Evolutionary conservation across 2,888 invertebrate species (phyloP), one percentile per base, ranked within the genome.

Genomic region (Camponotus fellah): DNA sequence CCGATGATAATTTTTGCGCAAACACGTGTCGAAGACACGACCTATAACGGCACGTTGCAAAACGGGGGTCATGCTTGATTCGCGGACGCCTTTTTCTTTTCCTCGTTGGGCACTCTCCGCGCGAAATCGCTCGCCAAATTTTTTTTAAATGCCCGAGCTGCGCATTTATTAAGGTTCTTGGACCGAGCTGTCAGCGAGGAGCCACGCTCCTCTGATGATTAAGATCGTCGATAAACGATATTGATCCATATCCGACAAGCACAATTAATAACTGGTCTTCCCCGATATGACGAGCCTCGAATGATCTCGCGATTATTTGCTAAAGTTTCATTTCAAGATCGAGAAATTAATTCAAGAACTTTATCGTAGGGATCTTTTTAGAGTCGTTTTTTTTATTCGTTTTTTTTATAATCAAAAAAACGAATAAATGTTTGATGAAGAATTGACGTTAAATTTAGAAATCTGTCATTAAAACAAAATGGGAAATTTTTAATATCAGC

Each of bases 191-290:
- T 85, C 75, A 65, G 75, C 80, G 64, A 49, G 49, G n/a, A 14
- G 53, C 0, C 32, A 58, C 37, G 40, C 56, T 71, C 34, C 43
- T 26, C 26, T 14, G 65, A 75, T 65, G 72, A 75, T 87, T 84
- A 80, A 84, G 71, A 71, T 68, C 76, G 53, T 64, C 87, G 85
- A 80, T 84, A 80, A 86, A 80, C 82, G 86, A 72, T 86, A 84
- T 83, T 76, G 84, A 79, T 56, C 76, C 43, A 62, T 32, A 75
- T 65, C 71, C 34, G 85, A 86, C 85, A 77, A 60, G 81, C 32
- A 68, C 68, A 80, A 85, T 85, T 85, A 84, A 85, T 85, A 84
- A 85, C 76, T 58, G 60, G 17, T 32, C 64, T 49, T 65, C 53
- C n/a, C 14, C 17, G 21, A 21, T 43, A 21, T 62, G 56, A 75